phyloP scores from a whole-genome alignment of 2,888 invertebrate genomes.

The Polyommatus iphigenia region DNA sequence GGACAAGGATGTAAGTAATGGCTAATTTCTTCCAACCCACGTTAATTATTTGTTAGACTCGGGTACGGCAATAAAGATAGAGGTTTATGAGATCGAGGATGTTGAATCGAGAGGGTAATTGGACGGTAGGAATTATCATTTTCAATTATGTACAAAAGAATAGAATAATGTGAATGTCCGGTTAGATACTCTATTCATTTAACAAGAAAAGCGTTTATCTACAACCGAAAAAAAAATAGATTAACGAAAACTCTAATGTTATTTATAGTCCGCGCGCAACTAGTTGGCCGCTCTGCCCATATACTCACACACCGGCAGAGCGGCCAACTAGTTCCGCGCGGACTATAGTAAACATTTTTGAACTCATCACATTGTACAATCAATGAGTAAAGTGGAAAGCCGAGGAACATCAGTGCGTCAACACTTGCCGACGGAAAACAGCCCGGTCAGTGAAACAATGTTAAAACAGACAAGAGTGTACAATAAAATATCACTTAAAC shows the following conservation, averaged over 20 bases:
- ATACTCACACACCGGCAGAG: no score
- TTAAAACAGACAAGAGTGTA: constrained; percentile 9
- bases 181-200: background rate
- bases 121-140: background rate
- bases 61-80: background rate
- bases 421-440: background rate
- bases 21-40: constrained; percentile 8
- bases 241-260: no score
- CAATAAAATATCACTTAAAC: background rate
- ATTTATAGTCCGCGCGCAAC: no score
- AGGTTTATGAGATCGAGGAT: background rate
- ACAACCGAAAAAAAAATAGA: no score
- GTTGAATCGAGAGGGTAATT: background rate
- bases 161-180: background rate
- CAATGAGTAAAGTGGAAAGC: background rate
- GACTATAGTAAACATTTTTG: background rate
- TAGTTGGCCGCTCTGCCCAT: no score
- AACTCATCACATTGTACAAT: background rate
- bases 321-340: no score
- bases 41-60: constrained; percentile 1
- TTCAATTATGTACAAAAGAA: background rate
- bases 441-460: background rate
- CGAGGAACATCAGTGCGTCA: background rate
- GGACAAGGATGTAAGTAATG: constrained; percentile 14
- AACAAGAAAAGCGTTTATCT: no score